A percentile compares a stretch with the other conserved stretches of the same genome.
Conservation (phyloP, 2,113 vertebrate genomes). For the Nipponia nippon region DNA sequence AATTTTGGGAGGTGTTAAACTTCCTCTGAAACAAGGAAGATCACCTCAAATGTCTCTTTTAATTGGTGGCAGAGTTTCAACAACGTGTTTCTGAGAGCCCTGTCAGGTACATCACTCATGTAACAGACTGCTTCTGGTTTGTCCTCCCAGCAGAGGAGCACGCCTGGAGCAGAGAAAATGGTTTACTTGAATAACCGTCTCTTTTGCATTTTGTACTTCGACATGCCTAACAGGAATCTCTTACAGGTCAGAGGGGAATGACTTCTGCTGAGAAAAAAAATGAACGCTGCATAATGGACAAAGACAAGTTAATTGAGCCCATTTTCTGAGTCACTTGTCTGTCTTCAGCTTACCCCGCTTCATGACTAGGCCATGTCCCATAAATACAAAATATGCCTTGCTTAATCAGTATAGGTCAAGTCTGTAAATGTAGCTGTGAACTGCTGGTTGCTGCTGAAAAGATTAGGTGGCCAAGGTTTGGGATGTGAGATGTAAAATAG, state of each 20-base stretch:
- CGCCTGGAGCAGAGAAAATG: background rate
- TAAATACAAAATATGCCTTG: conserved; percentile 12
- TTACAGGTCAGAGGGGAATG: conserved; percentile 4
- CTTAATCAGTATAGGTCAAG: conserved; percentile 43
- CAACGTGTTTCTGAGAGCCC: background rate
- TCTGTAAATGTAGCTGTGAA: conserved; percentile 42
- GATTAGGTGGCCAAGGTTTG: conserved; percentile 2
- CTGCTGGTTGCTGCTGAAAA: conserved; percentile 31
- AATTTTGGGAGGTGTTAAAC: background rate
- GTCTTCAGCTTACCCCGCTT: background rate
- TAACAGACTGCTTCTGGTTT: background rate
- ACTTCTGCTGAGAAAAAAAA: conserved; percentile 26
- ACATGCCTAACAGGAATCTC: background rate
- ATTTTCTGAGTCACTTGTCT: conserved; percentile 26
- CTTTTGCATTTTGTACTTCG: background rate
- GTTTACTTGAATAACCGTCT: background rate
- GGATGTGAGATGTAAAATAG: conserved; percentile 36
- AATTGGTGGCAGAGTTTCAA: background rate
- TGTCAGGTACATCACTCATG: background rate
- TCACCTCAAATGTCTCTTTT: background rate
- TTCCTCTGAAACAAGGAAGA: background rate
- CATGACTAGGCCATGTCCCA: background rate
- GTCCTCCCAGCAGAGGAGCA: background rate
- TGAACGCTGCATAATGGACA: background rate
- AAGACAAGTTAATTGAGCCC: conserved; percentile 3